A percentile compares a stretch with the other conserved stretches of the same genome.
Conservation (phyloP, 2,888 invertebrate species). For the Hyalella azteca region DNA sequence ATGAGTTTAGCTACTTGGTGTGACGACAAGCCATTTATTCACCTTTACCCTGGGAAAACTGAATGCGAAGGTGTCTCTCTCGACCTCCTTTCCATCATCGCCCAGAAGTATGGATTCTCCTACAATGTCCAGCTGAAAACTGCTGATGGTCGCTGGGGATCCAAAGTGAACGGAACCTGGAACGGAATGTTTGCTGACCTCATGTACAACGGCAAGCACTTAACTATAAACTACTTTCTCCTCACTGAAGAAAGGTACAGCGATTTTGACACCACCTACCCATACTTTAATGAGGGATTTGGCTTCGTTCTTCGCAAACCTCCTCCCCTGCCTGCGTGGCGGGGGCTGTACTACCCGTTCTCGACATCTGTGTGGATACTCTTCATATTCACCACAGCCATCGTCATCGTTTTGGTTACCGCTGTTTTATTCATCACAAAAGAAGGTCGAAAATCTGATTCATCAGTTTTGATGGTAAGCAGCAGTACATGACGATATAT, state of each 20-base stretch:
- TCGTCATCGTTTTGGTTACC: not conserved
- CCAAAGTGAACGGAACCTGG: constrained; percentile 51
- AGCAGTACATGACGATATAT: no score
- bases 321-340: not conserved
- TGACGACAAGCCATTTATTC: constrained; percentile 6
- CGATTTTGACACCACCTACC: not conserved
- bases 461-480: not conserved
- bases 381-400: not conserved
- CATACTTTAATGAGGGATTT: not conserved
- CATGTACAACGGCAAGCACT: constrained; percentile 46
- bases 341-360: not conserved
- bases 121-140: constrained; percentile 43
- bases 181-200: constrained; percentile 55
- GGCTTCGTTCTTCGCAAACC: not conserved
- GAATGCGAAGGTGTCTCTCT: constrained; percentile 41
- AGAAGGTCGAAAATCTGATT: not conserved
- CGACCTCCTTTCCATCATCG: constrained; percentile 47
- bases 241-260: constrained; percentile 28
- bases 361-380: not conserved
- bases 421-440: not conserved
- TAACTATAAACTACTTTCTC: constrained; percentile 44
- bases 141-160: constrained; percentile 47
- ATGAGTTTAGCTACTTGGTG: not conserved
- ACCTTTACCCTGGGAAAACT: not conserved
- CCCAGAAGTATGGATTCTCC: constrained; percentile 44